These are phyloP conservation scores for Psittacara wagleri DNA, from an alignment of 2,113 vertebrate genomes.

Conservation along the genomic window DNA sequence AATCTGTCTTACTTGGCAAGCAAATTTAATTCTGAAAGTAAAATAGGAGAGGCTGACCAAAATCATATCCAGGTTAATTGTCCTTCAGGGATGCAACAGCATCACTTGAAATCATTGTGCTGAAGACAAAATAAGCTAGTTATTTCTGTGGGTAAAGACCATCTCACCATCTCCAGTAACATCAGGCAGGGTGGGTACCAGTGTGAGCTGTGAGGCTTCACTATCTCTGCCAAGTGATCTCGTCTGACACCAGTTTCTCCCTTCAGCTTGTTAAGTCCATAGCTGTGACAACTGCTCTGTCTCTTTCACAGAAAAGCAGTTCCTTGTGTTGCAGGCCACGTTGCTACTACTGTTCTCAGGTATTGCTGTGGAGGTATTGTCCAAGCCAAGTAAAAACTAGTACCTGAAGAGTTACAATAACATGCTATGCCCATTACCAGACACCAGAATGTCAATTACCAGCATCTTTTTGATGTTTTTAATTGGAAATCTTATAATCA, in stretches of 20 bases:
- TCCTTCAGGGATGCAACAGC: not conserved
- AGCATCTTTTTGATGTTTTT: not conserved
- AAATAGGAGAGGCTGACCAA: not conserved
- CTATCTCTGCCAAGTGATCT: rapidly evolving
- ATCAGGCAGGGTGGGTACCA: not conserved
- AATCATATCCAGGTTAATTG: not conserved
- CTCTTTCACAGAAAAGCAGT: not conserved
- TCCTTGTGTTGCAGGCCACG: not conserved
- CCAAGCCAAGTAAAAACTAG: not conserved
- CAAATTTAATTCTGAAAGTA: not conserved
- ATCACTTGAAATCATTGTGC: not conserved
- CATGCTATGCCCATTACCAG: not conserved
- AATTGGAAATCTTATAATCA: not conserved
- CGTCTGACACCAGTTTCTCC: not conserved
- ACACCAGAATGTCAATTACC: not conserved
- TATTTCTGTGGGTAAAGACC: not conserved
- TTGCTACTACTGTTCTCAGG: not conserved
- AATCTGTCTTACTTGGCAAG: not conserved
- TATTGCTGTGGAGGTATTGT: not conserved
- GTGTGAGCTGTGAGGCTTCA: not conserved
- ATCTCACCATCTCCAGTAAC: not conserved
- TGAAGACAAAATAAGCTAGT: not conserved
- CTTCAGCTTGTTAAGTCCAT: rapidly evolving
- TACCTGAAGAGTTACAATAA: not conserved
- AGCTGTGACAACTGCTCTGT: not conserved